These are phyloP conservation scores for Pteromalus puparum DNA, from an alignment of 1,140 invertebrate species.

Conservation along the genomic window DNA sequence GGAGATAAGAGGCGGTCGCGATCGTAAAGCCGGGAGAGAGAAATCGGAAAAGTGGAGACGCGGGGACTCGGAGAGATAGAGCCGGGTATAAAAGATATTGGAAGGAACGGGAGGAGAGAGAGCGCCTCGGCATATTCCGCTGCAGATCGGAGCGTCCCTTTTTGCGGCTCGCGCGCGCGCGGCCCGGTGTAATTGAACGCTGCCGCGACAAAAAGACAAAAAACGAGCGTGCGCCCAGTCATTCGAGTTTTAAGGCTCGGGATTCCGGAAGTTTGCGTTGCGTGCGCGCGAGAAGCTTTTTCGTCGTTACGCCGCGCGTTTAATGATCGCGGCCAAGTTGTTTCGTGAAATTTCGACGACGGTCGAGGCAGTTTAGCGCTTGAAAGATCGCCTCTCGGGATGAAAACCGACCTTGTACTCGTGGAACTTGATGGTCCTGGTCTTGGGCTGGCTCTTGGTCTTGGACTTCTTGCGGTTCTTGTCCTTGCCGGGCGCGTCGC, in stretches of 20 bases:
- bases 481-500: conserved; percentile 85
- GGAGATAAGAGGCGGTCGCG: background rate
- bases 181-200: conserved; percentile 40
- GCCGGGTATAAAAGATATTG: conserved; percentile 26
- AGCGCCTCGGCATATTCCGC: conserved; percentile 1
- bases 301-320: background rate
- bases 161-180: conserved; percentile 21
- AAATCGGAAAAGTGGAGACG: conserved; percentile 17
- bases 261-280: conserved; percentile 35
- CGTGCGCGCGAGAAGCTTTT: background rate
- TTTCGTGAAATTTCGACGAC: background rate
- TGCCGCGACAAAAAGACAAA: conserved; percentile 29
- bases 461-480: conserved; percentile 94
- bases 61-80: no score
- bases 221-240: background rate
- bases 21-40: conserved; percentile 6
- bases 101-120: background rate
- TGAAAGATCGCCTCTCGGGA: background rate
- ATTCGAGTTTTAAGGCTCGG: background rate
- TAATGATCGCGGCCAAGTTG: conserved; percentile 11
- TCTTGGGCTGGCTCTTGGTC: conserved; percentile 90
- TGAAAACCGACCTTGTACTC: conserved; percentile 87
- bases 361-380: background rate
- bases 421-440: conserved; percentile 97
- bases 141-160: conserved; percentile 16